These are phyloP conservation scores for Neopelma chrysocephalum DNA, from an alignment of 2,797 vertebrate genomes.

Conservation along the genomic window DNA sequence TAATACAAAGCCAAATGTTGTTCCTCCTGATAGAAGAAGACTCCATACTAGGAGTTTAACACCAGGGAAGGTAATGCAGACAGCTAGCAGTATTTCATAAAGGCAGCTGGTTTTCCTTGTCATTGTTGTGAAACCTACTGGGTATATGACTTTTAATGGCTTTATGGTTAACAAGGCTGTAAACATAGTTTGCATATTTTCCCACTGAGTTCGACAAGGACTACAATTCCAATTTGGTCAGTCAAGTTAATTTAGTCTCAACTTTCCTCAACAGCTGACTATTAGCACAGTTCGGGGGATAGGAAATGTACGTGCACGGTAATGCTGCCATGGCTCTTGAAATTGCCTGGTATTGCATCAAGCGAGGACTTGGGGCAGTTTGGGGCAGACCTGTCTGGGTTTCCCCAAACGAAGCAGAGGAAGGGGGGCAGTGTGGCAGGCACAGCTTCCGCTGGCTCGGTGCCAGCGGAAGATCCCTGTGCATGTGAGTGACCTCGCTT, in stretches of 20 bases:
- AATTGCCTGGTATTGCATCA: not conserved
- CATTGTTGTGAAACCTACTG: conserved; percentile 8
- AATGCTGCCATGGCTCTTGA: fast-evolving
- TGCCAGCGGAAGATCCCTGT: not conserved
- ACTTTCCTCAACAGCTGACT: not conserved
- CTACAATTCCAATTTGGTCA: not conserved
- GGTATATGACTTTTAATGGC: conserved; percentile 34
- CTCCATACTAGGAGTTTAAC: conserved; percentile 53
- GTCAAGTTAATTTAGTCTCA: conserved; percentile 11
- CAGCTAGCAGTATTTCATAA: conserved; percentile 35
- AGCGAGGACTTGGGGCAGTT: not conserved
- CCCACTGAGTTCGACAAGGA: not conserved
- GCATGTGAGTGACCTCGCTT: not conserved
- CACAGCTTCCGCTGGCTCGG: not conserved
- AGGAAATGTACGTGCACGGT: fast-evolving
- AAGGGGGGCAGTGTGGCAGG: not conserved
- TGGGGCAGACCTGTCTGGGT: not conserved
- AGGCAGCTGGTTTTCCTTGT: conserved; percentile 15
- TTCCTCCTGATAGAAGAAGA: conserved; percentile 37
- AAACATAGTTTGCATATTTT: conserved; percentile 45
- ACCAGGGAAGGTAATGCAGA: not conserved
- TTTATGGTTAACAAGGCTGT: conserved; percentile 45
- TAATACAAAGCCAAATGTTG: conserved; percentile 67
- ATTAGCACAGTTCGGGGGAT: not conserved
- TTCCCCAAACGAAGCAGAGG: not conserved